Evolutionary conservation across 2,888 invertebrate genomes (phyloP).

Genomic region (Blastobasis adustella): DNA sequence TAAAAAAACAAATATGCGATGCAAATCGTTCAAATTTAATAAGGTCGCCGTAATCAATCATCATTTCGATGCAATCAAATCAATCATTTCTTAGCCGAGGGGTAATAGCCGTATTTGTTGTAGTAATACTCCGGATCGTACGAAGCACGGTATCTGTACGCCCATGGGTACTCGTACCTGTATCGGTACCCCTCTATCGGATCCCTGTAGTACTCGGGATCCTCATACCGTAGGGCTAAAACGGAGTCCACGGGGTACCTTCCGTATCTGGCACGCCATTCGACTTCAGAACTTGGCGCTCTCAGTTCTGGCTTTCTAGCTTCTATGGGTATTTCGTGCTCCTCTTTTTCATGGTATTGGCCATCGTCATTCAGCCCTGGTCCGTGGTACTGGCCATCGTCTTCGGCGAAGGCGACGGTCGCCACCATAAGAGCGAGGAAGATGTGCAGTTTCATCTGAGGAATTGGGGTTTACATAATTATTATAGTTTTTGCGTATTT

Average conservation of each 20-base stretch:
- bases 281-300: constrained; percentile 10
- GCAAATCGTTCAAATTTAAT: no score
- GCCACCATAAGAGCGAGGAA: constrained; percentile 15
- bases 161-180: not conserved
- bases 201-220: not conserved
- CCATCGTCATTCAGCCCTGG: no score
- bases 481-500: no score
- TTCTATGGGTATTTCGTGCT: not conserved
- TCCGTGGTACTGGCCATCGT: not conserved
- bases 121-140: constrained; percentile 14
- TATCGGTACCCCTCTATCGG: not conserved
- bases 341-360: not conserved
- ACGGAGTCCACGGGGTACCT: constrained; percentile 13
- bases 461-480: not conserved
- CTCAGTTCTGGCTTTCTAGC: not conserved
- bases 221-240: constrained; percentile 5
- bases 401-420: constrained; percentile 7
- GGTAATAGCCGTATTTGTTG: constrained; percentile 26
- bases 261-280: constrained; percentile 26
- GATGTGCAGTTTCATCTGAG: constrained; percentile 28
- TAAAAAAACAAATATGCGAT: no score
- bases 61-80: no score
- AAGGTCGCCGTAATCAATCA: no score
- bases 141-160: not conserved
- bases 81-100: constrained; percentile 3